A percentile compares a stretch with the other conserved stretches of the same genome.
Conservation (phyloP, 2,113 vertebrate species). For the Rhagologus leucostigma region DNA sequence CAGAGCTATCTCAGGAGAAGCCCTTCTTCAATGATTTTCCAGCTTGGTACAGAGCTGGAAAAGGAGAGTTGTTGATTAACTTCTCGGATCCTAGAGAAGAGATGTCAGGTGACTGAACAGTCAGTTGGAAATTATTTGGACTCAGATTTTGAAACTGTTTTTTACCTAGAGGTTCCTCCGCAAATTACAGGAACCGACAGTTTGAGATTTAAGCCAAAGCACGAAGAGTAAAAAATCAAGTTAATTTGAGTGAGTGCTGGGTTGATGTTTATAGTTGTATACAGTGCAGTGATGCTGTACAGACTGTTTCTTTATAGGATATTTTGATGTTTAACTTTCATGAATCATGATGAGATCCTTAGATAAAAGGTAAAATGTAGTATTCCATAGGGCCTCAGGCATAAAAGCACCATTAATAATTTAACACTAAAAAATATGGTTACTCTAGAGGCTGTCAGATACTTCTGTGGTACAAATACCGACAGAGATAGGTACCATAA, state of each 20-base stretch:
- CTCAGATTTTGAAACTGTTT: not conserved
- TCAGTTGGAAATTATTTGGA: not conserved
- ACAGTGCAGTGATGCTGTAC: not conserved
- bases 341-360: not conserved
- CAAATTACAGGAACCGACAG: not conserved
- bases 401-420: constrained; percentile 17
- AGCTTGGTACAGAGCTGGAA: not conserved
- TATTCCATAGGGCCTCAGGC: not conserved
- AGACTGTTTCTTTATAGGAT: not conserved
- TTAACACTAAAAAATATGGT: not conserved
- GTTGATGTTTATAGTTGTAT: not conserved
- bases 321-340: not conserved
- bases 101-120: not conserved
- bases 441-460: not conserved
- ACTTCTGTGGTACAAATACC: not conserved
- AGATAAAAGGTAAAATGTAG: not conserved
- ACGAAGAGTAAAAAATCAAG: not conserved
- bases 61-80: not conserved
- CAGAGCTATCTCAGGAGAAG: not conserved
- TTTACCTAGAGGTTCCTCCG: not conserved
- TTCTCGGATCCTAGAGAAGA: not conserved
- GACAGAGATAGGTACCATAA: not conserved
- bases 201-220: not conserved
- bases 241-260: not conserved
- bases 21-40: not conserved